Conservation (phyloP, 92 coral and sea anemone genomes). For the Actinostola sp. region DNA sequence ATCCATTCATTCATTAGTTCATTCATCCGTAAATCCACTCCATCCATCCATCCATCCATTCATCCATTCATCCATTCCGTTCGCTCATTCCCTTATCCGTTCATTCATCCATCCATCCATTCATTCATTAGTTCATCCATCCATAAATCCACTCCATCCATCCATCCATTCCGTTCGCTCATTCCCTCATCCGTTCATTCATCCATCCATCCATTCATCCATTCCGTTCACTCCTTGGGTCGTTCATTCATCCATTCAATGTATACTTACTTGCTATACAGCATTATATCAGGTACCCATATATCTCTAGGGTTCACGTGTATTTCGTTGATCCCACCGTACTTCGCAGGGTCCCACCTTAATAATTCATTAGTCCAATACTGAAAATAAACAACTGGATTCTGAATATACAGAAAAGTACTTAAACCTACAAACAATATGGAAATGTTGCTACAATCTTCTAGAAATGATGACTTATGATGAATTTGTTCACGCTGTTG, state of each 20-base stretch:
- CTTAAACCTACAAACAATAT: not conserved
- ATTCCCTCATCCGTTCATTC: not conserved
- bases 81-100: not conserved
- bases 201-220: too few species aligned
- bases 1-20: not conserved
- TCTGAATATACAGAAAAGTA: not conserved
- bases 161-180: not conserved
- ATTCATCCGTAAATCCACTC: not conserved
- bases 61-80: not conserved
- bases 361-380: slow-evolving; percentile 84
- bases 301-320: slow-evolving; percentile 65
- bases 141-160: not conserved
- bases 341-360: slow-evolving; percentile 81
- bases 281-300: slow-evolving; percentile 94
- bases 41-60: not conserved
- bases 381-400: slow-evolving; percentile 42
- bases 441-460: too few species aligned
- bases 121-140: not conserved
- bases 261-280: slow-evolving; percentile 92
- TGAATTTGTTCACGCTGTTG: too few species aligned
- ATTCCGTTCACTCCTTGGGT: not conserved
- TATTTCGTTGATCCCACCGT: slow-evolving; percentile 66
- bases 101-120: not conserved
- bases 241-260: not conserved
- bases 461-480: too few species aligned